Conservation (phyloP, 1,140 invertebrate genomes). For the Drosophila takahashii region DNA sequence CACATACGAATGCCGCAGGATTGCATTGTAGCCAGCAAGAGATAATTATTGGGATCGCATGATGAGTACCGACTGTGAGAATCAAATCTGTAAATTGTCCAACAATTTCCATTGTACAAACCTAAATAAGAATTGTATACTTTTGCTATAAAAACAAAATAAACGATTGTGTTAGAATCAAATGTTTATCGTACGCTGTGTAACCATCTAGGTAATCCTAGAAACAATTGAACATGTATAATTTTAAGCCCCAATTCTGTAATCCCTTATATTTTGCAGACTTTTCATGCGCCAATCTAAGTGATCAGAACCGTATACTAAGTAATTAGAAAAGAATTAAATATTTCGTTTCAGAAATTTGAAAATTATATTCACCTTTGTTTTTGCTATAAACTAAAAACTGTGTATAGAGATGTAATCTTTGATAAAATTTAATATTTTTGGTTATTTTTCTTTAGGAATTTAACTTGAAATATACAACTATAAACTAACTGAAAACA, state of each 20-base stretch:
- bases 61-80: constrained; percentile 47
- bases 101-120: constrained; percentile 75
- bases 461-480: no score
- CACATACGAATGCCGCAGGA: constrained; percentile 28
- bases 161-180: constrained; percentile 22
- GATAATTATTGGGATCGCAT: background rate
- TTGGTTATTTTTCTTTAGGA: no score
- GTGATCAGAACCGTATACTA: background rate
- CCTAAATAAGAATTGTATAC: constrained; percentile 48
- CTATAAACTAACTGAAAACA: no score
- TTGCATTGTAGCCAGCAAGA: constrained; percentile 2
- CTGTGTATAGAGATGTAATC: background rate
- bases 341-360: constrained; percentile 7
- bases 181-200: background rate
- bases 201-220: background rate
- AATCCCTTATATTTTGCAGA: background rate
- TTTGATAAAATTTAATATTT: no score
- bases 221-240: background rate
- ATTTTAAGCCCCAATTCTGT: background rate
- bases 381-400: background rate
- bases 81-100: constrained; percentile 55
- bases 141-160: constrained; percentile 53
- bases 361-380: background rate
- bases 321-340: background rate
- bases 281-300: background rate